Percentiles rank a stretch among this genome's conserved stretches.
phyloP scores from a whole-genome alignment of 2,797 vertebrate species.

The Pristis pectinata region DNA sequence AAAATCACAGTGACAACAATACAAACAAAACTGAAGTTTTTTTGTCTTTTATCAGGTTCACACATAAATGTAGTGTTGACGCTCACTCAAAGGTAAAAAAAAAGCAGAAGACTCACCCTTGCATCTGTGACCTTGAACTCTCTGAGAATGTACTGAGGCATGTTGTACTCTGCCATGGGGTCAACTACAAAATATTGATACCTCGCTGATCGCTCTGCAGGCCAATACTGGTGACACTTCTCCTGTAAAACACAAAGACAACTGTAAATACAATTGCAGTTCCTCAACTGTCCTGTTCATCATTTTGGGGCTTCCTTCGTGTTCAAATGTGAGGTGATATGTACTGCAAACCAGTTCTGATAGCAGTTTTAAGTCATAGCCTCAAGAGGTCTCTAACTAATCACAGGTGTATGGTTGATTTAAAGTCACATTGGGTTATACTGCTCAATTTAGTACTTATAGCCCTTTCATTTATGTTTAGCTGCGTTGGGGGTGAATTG shows the following conservation, averaged over 20 bases:
- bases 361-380: background rate
- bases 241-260: slow-evolving; percentile 59
- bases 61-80: too few relatives aligned
- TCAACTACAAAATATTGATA: slow-evolving; percentile 99
- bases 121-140: slow-evolving; percentile 99
- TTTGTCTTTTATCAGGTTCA: background rate
- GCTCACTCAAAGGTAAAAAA: background rate
- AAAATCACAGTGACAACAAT: background rate
- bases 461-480: background rate
- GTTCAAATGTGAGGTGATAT: background rate
- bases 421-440: background rate
- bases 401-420: background rate
- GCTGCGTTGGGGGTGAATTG: background rate
- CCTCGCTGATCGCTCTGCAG: slow-evolving; percentile 92
- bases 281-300: background rate
- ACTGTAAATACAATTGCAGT: background rate
- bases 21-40: background rate
- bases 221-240: slow-evolving; percentile 99
- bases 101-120: slow-evolving; percentile 70
- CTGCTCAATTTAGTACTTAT: background rate
- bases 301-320: too few relatives aligned
- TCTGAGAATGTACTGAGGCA: slow-evolving; percentile 97
- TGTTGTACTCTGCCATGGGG: slow-evolving; percentile 98
- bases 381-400: background rate
- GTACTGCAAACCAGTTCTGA: background rate